A percentile compares a stretch with the other conserved stretches of the same genome.
phyloP scores from a whole-genome alignment of 2,113 vertebrate species.

The Parotia lawesii region DNA sequence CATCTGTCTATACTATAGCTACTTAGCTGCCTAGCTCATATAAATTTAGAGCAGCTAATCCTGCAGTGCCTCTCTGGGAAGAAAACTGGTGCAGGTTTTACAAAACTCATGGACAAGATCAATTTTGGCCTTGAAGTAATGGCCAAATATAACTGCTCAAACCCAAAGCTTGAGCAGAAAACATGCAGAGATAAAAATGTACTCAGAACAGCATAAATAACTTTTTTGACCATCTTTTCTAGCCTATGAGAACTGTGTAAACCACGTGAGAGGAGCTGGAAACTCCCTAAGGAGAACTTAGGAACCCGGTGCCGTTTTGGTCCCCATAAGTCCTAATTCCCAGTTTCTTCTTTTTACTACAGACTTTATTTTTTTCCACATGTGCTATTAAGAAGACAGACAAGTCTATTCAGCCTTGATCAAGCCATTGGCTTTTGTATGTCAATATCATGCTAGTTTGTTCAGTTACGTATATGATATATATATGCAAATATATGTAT shows the following conservation, averaged over 20 bases:
- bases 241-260: not conserved
- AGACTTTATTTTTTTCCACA: not conserved
- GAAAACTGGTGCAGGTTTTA: not conserved
- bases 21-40: not conserved
- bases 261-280: not conserved
- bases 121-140: constrained; percentile 22
- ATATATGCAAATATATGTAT: not conserved
- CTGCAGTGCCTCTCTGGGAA: not conserved
- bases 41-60: not conserved
- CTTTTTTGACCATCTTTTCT: not conserved
- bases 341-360: not conserved
- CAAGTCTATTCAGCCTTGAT: not conserved
- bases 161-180: not conserved
- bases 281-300: not conserved
- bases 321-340: fast-evolving
- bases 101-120: not conserved
- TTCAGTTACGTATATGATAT: not conserved
- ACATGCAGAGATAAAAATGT: not conserved
- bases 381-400: not conserved
- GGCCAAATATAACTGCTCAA: not conserved
- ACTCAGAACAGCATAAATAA: not conserved
- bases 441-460: not conserved
- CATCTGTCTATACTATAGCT: not conserved
- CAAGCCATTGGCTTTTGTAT: not conserved
- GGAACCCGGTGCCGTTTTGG: not conserved